Base-by-base conservation (phyloP, 2,113 vertebrate genomes). In the Pampusana beccarii region DNA sequence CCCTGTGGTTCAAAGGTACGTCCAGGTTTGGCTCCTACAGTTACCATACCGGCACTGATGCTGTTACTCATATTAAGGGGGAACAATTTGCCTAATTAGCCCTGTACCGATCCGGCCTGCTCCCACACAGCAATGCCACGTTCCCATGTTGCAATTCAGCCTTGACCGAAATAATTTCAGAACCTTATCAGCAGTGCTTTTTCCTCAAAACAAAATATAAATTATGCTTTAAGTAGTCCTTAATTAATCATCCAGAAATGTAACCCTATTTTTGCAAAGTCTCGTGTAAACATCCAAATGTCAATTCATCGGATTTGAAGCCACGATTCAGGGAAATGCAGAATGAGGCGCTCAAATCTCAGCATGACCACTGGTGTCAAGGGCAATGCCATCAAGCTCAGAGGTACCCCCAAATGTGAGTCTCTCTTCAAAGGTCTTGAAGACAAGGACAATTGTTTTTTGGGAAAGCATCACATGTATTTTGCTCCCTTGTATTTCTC, bases 311-410 rank as follows among this genome's bases (percentile, higher is more conserved):
- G 0, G 6, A 5, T 44, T 7, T 26, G 40, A 62, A 65, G 51
- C 10, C 46, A 24, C 1, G 1, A 23, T 25, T 17, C 46, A 38
- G 10, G 1, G 20, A 48, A 54, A 73, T 4, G 29, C 13, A 78
- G 64, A 61, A 61, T 0, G 0, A 64, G 4, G 16, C 7, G 50
- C 34, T 44, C 42, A 20, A 26, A 26, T 3, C 18, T 36, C 3
- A 29, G 12, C 1, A 0, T 1, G 29, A 3, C 13, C n/a, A 34
- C 11, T 0, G 0, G 18, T 4, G 6, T 5, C 42, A 26, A 42
- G 53, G 17, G 20, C 44, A 84, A n/a, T 0, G 1, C 1, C 0
- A 1, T 9, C 29, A 5, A 1, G n/a, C 14, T 18, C 16, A 5
- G 58, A 58, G 36, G 21, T 9, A 44, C 15, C 18, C 8, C 3